These are phyloP conservation scores for Spodoptera exigua DNA, from an alignment of 2,888 invertebrate species.

Conservation along the genomic window DNA sequence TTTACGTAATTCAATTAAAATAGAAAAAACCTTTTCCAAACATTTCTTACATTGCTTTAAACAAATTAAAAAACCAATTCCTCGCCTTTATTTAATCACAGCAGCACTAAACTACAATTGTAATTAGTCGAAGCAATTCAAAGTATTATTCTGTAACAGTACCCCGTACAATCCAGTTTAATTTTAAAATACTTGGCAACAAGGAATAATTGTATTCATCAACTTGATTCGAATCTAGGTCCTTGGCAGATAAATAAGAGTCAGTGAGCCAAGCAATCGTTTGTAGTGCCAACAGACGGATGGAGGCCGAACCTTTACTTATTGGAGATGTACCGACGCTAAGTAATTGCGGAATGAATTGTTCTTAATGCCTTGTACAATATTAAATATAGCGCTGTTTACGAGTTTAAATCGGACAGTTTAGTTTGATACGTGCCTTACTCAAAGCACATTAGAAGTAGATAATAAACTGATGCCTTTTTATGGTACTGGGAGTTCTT, in stretches of 20 bases:
- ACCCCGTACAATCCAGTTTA: conserved; percentile 38
- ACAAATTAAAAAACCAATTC: conserved; percentile 14
- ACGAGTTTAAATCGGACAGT: no score
- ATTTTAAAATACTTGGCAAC: conserved; percentile 45
- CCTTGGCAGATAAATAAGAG: conserved; percentile 48
- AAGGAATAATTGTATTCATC: conserved; percentile 36
- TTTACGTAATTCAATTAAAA: not conserved
- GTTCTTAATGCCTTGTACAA: not conserved
- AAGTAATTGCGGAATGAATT: not conserved
- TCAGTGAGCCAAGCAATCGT: conserved; percentile 40
- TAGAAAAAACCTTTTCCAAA: not conserved
- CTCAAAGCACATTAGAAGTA: no score
- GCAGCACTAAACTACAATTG: conserved; percentile 17
- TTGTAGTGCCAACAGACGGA: conserved; percentile 30
- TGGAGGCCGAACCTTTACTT: not conserved
- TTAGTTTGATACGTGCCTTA: no score
- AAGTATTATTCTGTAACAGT: conserved; percentile 18
- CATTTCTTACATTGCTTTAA: not conserved
- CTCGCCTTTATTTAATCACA: conserved; percentile 22
- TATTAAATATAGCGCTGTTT: no score
- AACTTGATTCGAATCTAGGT: conserved; percentile 40
- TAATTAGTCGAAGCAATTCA: conserved; percentile 35
- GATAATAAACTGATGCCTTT: no score
- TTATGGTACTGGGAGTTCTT: no score
- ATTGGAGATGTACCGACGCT: not conserved